Evolutionary conservation across 2,888 invertebrate genomes (phyloP).

Genomic region (Microctonus brassicae): DNA sequence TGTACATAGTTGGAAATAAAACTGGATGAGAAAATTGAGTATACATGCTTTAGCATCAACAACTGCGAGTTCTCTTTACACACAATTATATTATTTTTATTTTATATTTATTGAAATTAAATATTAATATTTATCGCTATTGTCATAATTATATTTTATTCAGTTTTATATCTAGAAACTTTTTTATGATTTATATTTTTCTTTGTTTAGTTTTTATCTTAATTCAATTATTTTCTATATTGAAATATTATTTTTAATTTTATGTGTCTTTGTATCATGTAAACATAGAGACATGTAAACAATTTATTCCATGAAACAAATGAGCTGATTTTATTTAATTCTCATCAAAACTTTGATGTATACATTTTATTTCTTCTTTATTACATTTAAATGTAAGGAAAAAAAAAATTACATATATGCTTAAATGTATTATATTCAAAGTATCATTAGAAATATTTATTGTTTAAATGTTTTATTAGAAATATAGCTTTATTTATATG

Average conservation of each 20-base stretch:
- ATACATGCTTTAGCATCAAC: background rate
- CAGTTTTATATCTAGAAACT: too few species aligned
- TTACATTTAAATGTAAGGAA: too few species aligned
- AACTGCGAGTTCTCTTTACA: background rate
- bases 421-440: too few species aligned
- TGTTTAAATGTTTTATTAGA: too few species aligned
- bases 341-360: background rate
- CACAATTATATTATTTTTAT: constrained; percentile 12
- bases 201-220: background rate
- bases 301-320: background rate
- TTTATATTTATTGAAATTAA: background rate
- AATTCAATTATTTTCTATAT: background rate
- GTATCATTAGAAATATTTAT: too few species aligned
- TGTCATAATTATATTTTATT: too few species aligned
- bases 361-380: background rate
- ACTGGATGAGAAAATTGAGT: constrained; percentile 6
- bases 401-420: too few species aligned
- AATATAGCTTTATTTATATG: too few species aligned
- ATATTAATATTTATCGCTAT: too few species aligned
- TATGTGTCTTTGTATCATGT: background rate
- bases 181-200: background rate
- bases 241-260: background rate
- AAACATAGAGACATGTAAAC: background rate
- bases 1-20: constrained; percentile 10
- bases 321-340: background rate